Percentiles rank a stretch among this genome's conserved stretches.
Evolutionary conservation across 2,797 vertebrate species (phyloP).

Genomic region (Helarctos malayanus): DNA sequence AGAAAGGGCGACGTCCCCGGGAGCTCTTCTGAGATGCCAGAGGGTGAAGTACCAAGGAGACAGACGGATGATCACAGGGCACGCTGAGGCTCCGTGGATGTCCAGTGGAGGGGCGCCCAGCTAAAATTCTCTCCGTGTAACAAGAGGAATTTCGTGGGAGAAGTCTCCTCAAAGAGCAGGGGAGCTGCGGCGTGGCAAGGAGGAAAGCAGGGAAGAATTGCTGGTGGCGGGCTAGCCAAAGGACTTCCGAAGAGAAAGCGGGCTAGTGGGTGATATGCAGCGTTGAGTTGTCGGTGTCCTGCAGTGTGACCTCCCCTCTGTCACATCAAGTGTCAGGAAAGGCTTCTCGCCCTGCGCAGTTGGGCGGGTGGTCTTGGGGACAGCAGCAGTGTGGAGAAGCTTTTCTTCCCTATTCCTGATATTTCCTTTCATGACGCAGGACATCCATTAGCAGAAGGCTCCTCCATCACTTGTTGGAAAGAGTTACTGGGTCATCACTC

Average conservation of each 20-base stretch:
- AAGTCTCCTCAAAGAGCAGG: not conserved
- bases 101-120: fast-evolving
- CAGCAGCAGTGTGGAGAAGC: fast-evolving
- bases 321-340: not conserved
- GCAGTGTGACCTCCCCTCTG: fast-evolving
- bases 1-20: not conserved
- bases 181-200: too few species aligned
- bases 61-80: not conserved
- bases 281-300: not conserved
- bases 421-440: not conserved
- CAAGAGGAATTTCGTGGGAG: not conserved
- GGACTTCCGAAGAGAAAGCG: not conserved
- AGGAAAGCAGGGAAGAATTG: not conserved
- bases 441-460: not conserved
- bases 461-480: not conserved
- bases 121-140: not conserved
- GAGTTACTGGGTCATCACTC: not conserved
- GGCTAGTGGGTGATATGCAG: fast-evolving
- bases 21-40: not conserved
- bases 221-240: not conserved
- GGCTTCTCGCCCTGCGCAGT: not conserved
- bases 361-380: not conserved
- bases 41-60: not conserved
- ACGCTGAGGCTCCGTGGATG: not conserved
- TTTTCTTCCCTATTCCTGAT: not conserved